These are phyloP conservation scores for Macaria notata DNA, from an alignment of 2,888 invertebrate species.

Conservation along the genomic window DNA sequence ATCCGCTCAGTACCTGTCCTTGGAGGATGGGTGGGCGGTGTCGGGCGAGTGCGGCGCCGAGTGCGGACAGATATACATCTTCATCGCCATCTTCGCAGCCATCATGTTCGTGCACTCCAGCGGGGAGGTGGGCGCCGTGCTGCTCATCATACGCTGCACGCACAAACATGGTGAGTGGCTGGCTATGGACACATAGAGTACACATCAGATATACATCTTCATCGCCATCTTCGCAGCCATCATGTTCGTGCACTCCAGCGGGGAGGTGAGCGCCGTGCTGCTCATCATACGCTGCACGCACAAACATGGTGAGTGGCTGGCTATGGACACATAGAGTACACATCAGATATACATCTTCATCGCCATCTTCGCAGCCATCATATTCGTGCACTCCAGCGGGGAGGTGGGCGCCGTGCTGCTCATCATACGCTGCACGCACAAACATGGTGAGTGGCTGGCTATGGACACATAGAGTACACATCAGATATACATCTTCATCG, in stretches of 20 bases:
- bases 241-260: slow-evolving; percentile 95
- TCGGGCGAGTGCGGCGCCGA: slow-evolving; percentile 91
- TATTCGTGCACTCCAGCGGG: slow-evolving; percentile 95
- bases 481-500: slow-evolving; percentile 89
- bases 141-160: slow-evolving; percentile 94
- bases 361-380: slow-evolving; percentile 90
- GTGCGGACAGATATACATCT: slow-evolving; percentile 90
- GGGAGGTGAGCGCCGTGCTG: slow-evolving; percentile 95
- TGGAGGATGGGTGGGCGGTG: slow-evolving; percentile 79
- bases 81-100: slow-evolving; percentile 89
- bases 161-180: slow-evolving; percentile 85
- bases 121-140: slow-evolving; percentile 95
- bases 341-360: slow-evolving; percentile 89
- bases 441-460: slow-evolving; percentile 77
- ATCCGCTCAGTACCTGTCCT: slow-evolving; percentile 20
- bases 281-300: slow-evolving; percentile 95
- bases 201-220: slow-evolving; percentile 88
- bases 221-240: slow-evolving; percentile 90
- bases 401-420: slow-evolving; percentile 96
- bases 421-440: slow-evolving; percentile 95
- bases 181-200: background rate
- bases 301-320: slow-evolving; percentile 82
- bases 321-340: background rate
- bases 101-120: slow-evolving; percentile 96
- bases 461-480: background rate